These are phyloP conservation scores for Apogon hyalosoma DNA, from an alignment of 2,797 vertebrate genomes.

Conservation along the genomic window DNA sequence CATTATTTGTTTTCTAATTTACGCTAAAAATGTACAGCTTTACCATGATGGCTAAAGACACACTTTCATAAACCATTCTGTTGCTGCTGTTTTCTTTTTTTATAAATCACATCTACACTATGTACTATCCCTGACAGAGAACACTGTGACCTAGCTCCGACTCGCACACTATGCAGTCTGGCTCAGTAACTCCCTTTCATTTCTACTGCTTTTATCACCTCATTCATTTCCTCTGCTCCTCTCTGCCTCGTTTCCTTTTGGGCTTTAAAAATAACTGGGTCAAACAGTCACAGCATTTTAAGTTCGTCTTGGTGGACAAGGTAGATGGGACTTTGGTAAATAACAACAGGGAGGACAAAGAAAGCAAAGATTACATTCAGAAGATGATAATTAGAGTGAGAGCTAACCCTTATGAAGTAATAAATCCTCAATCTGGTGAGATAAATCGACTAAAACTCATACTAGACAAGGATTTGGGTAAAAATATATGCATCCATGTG, in stretches of 20 bases:
- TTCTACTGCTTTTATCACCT: constrained; percentile 7
- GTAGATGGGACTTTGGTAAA: constrained; percentile 1
- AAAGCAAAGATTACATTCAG: background rate
- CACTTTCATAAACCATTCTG: too few relatives aligned
- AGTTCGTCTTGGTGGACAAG: background rate
- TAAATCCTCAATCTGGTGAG: background rate
- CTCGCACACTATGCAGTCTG: constrained; percentile 8
- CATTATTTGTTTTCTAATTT: too few relatives aligned
- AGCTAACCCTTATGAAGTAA: background rate
- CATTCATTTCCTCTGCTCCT: constrained; percentile 10
- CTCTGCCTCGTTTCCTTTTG: background rate
- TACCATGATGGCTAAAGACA: too few relatives aligned
- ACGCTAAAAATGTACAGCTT: too few relatives aligned
- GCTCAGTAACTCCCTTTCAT: constrained; percentile 16
- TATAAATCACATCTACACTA: background rate
- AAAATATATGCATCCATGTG: background rate
- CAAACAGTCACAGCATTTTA: background rate
- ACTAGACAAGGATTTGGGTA: background rate
- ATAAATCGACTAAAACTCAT: background rate
- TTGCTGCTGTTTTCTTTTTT: too few relatives aligned
- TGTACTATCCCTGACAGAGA: constrained; percentile 32
- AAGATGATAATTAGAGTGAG: background rate
- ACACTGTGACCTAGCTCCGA: constrained; percentile 51
- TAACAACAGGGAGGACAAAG: background rate
- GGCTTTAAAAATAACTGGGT: constrained; percentile 2